Conservation (phyloP, 1,140 invertebrate genomes). For the Panagrolaimus sp. region DNA sequence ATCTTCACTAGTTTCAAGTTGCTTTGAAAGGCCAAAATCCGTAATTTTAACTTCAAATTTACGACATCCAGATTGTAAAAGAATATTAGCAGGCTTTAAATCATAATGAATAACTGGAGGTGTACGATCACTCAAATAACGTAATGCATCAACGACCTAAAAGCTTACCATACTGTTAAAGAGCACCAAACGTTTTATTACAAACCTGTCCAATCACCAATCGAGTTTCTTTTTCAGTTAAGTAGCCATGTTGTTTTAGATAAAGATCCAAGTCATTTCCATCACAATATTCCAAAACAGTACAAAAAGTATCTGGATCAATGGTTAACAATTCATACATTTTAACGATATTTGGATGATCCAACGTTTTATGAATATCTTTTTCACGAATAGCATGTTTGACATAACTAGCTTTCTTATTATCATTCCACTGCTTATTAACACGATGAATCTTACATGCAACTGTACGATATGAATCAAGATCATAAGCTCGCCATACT, state of each 20-base stretch:
- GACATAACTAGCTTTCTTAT: slow-evolving; percentile 96
- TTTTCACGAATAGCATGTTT: slow-evolving; percentile 99
- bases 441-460: slow-evolving; percentile 99
- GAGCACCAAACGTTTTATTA: not conserved
- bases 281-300: slow-evolving; percentile 98
- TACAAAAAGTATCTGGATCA: slow-evolving; percentile 99
- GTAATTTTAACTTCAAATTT: slow-evolving; percentile 97
- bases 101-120: slow-evolving; percentile 99
- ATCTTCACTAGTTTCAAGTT: slow-evolving; percentile 78
- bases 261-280: slow-evolving; percentile 99
- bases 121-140: slow-evolving; percentile 99
- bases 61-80: slow-evolving; percentile 68
- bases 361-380: slow-evolving; percentile 96
- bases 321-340: slow-evolving; percentile 99
- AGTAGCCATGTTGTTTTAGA: slow-evolving; percentile 96
- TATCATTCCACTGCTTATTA: slow-evolving; percentile 97
- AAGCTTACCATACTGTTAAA: slow-evolving; percentile 58
- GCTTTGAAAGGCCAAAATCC: slow-evolving; percentile 97
- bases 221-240: slow-evolving; percentile 93
- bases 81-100: slow-evolving; percentile 81
- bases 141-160: slow-evolving; percentile 79
- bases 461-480: slow-evolving; percentile 93
- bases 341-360: slow-evolving; percentile 95
- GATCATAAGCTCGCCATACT: slow-evolving; percentile 76
- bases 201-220: slow-evolving; percentile 90